Evolutionary conservation across 2,888 invertebrate genomes (phyloP).

Genomic region (Mythimna albipuncta): DNA sequence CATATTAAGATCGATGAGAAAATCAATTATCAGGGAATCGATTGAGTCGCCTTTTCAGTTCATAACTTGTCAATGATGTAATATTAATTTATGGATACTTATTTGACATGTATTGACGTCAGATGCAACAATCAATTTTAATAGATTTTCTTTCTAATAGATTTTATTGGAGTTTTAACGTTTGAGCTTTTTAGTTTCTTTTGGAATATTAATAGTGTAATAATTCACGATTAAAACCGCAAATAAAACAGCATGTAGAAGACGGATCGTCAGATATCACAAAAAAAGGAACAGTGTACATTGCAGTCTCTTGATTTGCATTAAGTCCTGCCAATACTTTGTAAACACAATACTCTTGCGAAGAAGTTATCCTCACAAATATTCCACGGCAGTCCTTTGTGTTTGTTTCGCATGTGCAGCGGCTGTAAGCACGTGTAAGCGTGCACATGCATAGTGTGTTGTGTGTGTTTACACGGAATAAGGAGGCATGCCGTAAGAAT

Average conservation of each 20-base stretch:
- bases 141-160: slow-evolving; percentile 12
- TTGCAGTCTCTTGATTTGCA: slow-evolving; percentile 8
- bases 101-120: slow-evolving; percentile 27
- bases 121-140: slow-evolving; percentile 21
- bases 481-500: slow-evolving; percentile 57
- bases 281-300: slow-evolving; percentile 19
- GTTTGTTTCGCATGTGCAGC: slow-evolving; percentile 42
- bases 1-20: slow-evolving; percentile 18
- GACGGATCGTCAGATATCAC: slow-evolving; percentile 2
- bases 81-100: slow-evolving; percentile 39
- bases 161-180: slow-evolving; percentile 19
- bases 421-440: slow-evolving; percentile 45
- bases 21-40: slow-evolving; percentile 24
- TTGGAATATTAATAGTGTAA: background rate
- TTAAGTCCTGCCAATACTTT: slow-evolving; percentile 34
- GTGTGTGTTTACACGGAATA: slow-evolving; percentile 42
- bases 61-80: slow-evolving; percentile 15
- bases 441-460: slow-evolving; percentile 23
- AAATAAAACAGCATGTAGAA: slow-evolving; percentile 5
- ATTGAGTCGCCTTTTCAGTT: slow-evolving; percentile 24
- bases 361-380: slow-evolving; percentile 54
- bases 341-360: slow-evolving; percentile 45
- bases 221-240: background rate
- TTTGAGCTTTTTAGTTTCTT: background rate
- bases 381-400: slow-evolving; percentile 56